A percentile compares a stretch with the other conserved stretches of the same genome.
Conservation (phyloP, 2,113 vertebrate genomes). For the Meleagris gallopavo region DNA sequence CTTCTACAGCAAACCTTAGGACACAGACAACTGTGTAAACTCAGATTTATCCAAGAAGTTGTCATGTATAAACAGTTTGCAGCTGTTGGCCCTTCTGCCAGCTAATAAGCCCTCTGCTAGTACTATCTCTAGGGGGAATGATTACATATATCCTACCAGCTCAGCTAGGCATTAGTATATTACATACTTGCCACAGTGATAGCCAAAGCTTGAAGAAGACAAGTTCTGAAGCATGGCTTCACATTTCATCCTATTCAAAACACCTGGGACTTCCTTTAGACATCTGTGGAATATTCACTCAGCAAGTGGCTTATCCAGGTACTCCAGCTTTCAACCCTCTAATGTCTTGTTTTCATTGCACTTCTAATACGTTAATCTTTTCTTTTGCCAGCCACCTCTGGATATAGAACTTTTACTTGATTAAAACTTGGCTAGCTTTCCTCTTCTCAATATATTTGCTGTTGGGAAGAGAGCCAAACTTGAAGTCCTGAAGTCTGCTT, state of each 20-base stretch:
- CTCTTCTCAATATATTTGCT: slow-evolving; percentile 49
- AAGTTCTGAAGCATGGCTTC: not conserved
- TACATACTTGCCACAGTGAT: not conserved
- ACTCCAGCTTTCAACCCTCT: slow-evolving; percentile 68
- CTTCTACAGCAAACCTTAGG: slow-evolving; percentile 46
- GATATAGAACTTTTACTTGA: slow-evolving; percentile 67
- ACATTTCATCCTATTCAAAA: not conserved
- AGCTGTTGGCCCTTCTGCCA: slow-evolving; percentile 68
- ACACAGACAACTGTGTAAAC: slow-evolving; percentile 61
- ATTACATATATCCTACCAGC: slow-evolving; percentile 17
- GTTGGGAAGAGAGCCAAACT: slow-evolving; percentile 56
- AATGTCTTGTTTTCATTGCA: slow-evolving; percentile 69
- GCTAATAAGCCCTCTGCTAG: slow-evolving; percentile 31
- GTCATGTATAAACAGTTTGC: slow-evolving; percentile 61
- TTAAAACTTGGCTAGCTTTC: slow-evolving; percentile 65
- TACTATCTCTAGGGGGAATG: slow-evolving; percentile 34
- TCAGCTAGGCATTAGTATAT: not conserved
- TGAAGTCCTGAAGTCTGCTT: slow-evolving; percentile 62
- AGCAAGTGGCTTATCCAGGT: slow-evolving; percentile 61
- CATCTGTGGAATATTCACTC: slow-evolving; percentile 7
- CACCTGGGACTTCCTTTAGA: not conserved
- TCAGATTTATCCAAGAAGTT: slow-evolving; percentile 58
- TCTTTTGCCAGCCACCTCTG: slow-evolving; percentile 67
- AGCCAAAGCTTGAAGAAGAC: not conserved
- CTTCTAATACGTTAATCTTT: slow-evolving; percentile 69